These are phyloP conservation scores for Cataglyphis albicans DNA, from an alignment of 2,888 invertebrate genomes.

Conservation along the genomic window DNA sequence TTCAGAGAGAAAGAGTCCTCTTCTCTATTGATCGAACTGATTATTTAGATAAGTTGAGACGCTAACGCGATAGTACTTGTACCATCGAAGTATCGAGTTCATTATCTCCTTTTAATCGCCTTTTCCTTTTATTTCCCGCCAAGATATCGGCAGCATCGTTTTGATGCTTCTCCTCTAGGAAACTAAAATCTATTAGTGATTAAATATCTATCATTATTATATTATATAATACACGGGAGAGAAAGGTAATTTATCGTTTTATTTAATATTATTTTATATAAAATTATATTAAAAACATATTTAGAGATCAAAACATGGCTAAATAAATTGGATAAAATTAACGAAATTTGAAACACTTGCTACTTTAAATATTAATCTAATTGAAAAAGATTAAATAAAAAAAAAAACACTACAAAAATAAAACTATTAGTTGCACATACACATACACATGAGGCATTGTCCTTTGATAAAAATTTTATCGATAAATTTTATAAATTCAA, in stretches of 20 bases:
- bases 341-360: neutral
- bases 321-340: neutral
- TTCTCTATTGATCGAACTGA: constrained; percentile 15
- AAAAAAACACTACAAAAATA: neutral
- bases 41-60: constrained; percentile 22
- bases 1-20: neutral
- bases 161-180: neutral
- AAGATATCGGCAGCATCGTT: neutral
- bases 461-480: neutral
- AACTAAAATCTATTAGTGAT: neutral
- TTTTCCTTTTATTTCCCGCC: neutral
- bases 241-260: no score
- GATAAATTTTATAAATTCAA: neutral
- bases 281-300: no score
- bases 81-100: neutral
- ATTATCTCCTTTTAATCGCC: neutral
- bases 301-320: no score
- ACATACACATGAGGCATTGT: no score
- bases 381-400: neutral
- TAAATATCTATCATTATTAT: neutral
- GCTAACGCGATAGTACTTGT: neutral
- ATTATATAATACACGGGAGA: no score
- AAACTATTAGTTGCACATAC: neutral
- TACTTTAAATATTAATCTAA: neutral
- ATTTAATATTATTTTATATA: no score